Base-by-base conservation (phyloP, 2,888 invertebrate species). In the Antitype chi region DNA sequence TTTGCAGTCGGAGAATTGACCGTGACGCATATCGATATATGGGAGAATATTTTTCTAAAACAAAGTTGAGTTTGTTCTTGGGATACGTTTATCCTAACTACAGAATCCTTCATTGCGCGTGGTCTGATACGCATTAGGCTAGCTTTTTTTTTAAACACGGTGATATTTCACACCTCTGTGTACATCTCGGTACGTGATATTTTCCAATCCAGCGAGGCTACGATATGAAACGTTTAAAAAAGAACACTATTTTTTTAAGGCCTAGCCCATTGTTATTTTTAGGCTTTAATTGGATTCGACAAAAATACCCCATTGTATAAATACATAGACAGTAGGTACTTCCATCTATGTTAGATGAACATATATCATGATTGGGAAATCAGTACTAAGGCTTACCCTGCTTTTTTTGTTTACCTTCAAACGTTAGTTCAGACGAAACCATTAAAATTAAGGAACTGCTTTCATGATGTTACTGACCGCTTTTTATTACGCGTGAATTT, bases 111-210 rank as follows among this genome's bases (percentile, higher is more conserved):
- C 15, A 52, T 52, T 20, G 52, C 20, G 8, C 20, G 20, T 23
- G 8, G 20, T 8, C 17, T 3, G 28, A 20, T 28, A 20, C 32
- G 32, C 20, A 59, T 4, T 5, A 32, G 9, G 20, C 20, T 9
- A 20, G 20, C 32, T 59, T 28, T 57, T 25, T 28, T 32, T 38
- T 32, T 11, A 80, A 43, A 49, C 15, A 20, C 6, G 53, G 49
- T 70, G 53, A 66, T 69, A 15, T 49, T 38, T 28, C 60, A 62
- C 53, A 78, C 57, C 66, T 60, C 49, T 52, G 66, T 49, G 28
- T 73, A 55, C 60, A 25, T 70, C 64, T 43, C 70, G 59, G 43
- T 78, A 70, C 74, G 79, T 78, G 78, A 78, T 49, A 55, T 70
- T 80, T 70, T 23, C 49, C 57, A 74, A 70, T 70, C 60, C 70